phyloP scores from a whole-genome alignment of 2,888 invertebrate genomes.

The Carpatolechia fugitivella region DNA sequence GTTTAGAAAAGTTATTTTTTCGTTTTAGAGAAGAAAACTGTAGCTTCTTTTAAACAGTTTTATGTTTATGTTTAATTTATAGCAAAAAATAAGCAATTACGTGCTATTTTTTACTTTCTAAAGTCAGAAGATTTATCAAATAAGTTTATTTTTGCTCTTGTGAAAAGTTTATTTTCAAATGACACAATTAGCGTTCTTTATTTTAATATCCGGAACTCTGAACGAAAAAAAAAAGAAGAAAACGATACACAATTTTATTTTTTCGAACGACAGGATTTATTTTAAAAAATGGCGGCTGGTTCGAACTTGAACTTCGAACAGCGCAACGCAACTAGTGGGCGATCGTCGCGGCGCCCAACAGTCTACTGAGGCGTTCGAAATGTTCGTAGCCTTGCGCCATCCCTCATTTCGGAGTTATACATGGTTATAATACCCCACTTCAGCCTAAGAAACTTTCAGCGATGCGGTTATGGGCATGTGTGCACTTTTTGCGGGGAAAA shows the following conservation, averaged over 20 bases:
- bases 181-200: too few species aligned
- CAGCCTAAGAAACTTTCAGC: slow-evolving; percentile 1
- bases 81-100: too few species aligned
- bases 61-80: too few species aligned
- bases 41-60: neutral
- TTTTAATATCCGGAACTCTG: neutral
- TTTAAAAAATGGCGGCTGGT: slow-evolving; percentile 17
- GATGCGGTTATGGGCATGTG: slow-evolving; percentile 9
- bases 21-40: neutral
- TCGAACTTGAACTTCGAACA: slow-evolving; percentile 40
- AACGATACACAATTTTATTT: neutral
- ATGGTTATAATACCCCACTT: too few species aligned
- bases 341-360: slow-evolving; percentile 46
- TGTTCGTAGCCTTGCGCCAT: neutral
- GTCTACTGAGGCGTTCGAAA: slow-evolving; percentile 43
- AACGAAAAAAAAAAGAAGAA: neutral
- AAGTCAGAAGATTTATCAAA: too few species aligned
- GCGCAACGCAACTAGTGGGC: slow-evolving; percentile 52
- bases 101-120: too few species aligned
- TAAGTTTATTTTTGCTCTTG: too few species aligned
- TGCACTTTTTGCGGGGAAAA: slow-evolving; percentile 11
- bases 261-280: slow-evolving; percentile 6
- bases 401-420: neutral
- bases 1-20: neutral
- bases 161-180: too few species aligned